Conservation (phyloP, 1,140 invertebrate species). For the Camponotus floridanus region DNA sequence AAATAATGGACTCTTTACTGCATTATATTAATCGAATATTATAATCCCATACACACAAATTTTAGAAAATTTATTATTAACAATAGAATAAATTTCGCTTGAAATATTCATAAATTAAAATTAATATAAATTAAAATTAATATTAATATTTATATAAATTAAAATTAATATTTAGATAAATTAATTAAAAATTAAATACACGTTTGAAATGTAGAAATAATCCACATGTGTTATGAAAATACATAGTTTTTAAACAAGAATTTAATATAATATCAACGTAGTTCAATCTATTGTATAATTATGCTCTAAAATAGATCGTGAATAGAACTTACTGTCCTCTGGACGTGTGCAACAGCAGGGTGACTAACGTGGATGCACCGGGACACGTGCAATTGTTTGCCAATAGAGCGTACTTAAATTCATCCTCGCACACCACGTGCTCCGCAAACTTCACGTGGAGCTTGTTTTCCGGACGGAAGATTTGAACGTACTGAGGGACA, state of each 20-base stretch:
- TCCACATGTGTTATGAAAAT: background rate
- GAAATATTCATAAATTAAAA: background rate
- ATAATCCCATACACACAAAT: background rate
- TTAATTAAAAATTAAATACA: background rate
- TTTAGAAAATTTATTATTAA: background rate
- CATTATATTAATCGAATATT: background rate
- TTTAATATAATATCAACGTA: background rate
- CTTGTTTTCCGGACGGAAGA: constrained; percentile 99
- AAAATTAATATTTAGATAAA: background rate
- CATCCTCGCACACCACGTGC: constrained; percentile 98
- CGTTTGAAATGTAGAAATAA: background rate
- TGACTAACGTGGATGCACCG: constrained; percentile 98
- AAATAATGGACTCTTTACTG: background rate
- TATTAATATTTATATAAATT: background rate
- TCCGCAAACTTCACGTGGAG: constrained; percentile 99
- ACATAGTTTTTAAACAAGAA: too few relatives aligned
- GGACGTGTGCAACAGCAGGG: constrained; percentile 97
- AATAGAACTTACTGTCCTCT: constrained; percentile 94
- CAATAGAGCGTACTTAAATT: constrained; percentile 98
- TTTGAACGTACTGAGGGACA: constrained; percentile 99
- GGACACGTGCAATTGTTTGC: constrained; percentile 99
- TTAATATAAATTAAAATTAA: background rate
- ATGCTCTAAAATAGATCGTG: background rate
- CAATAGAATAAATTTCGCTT: background rate
- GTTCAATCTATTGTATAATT: background rate